Evolutionary conservation across 2,888 invertebrate genomes (phyloP).

Genomic region (Volucella inanis): DNA sequence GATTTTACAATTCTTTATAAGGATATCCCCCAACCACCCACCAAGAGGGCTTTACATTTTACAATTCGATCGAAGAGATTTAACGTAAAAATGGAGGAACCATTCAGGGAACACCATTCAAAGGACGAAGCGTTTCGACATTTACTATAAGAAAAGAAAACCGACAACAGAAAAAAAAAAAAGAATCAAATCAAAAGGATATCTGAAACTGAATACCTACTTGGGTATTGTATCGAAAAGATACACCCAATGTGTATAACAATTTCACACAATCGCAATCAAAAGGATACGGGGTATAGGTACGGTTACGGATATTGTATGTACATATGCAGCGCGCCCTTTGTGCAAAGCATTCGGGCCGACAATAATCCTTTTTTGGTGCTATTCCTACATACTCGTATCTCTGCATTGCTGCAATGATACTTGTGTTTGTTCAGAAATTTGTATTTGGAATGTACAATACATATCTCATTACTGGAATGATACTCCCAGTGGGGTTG

Average conservation of each 20-base stretch:
- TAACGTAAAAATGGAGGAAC: constrained; percentile 54
- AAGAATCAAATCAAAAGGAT: constrained; percentile 64
- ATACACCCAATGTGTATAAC: constrained; percentile 57
- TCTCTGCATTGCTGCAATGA: no score
- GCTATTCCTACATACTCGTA: not conserved
- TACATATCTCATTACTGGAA: constrained; percentile 64
- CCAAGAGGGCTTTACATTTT: constrained; percentile 63
- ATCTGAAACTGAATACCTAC: constrained; percentile 39
- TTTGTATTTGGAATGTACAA: constrained; percentile 30
- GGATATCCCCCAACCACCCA: constrained; percentile 13
- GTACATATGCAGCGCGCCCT: constrained; percentile 43
- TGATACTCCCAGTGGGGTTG: constrained; percentile 49
- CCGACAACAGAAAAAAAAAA: constrained; percentile 16
- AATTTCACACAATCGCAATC: constrained; percentile 70
- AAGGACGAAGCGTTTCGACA: constrained; percentile 30
- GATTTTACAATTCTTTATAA: constrained; percentile 62
- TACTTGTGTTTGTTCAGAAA: constrained; percentile 18
- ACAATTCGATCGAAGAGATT: constrained; percentile 67
- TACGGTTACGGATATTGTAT: no score
- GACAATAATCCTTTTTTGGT: constrained; percentile 64
- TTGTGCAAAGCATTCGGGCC: constrained; percentile 65
- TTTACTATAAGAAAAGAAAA: constrained; percentile 23
- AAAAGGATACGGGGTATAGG: constrained; percentile 45
- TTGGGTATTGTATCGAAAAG: constrained; percentile 42
- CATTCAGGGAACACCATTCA: constrained; percentile 38